These are phyloP conservation scores for Guaruba guarouba DNA, from an alignment of 2,113 vertebrate genomes.

Conservation along the genomic window DNA sequence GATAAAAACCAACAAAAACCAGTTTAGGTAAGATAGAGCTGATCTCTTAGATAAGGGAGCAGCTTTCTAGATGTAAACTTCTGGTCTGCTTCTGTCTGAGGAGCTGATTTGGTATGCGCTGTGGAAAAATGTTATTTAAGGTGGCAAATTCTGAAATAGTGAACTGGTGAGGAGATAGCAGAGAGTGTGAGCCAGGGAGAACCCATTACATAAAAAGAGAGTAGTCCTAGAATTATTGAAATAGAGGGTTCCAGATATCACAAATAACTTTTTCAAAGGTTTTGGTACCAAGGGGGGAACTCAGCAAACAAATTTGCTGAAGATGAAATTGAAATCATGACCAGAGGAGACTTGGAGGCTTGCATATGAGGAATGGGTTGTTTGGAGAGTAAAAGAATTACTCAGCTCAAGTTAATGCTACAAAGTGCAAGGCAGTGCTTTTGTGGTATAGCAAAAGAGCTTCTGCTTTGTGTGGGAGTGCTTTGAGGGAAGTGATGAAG, in stretches of 20 bases:
- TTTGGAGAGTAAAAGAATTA: not conserved
- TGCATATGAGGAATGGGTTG: not conserved
- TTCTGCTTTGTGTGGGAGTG: not conserved
- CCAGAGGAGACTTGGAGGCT: not conserved
- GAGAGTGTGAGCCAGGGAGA: not conserved
- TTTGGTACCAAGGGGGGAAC: not conserved
- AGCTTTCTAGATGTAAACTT: not conserved
- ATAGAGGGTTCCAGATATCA: not conserved
- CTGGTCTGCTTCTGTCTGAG: not conserved
- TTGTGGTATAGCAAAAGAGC: not conserved
- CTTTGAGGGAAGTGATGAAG: not conserved
- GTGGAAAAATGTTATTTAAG: not conserved
- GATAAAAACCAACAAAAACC: not conserved
- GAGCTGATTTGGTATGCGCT: not conserved
- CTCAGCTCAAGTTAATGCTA: not conserved
- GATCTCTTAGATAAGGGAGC: not conserved
- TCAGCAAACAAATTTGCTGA: not conserved
- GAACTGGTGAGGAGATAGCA: not conserved
- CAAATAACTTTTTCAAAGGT: not conserved
- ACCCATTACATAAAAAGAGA: not conserved
- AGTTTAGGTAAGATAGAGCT: not conserved
- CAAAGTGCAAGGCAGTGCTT: not conserved
- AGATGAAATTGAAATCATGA: not conserved
- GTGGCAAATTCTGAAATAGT: not conserved
- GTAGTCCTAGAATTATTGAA: not conserved